phyloP scores from a whole-genome alignment of 2,888 invertebrate genomes.

The Odontocolon sp. region DNA sequence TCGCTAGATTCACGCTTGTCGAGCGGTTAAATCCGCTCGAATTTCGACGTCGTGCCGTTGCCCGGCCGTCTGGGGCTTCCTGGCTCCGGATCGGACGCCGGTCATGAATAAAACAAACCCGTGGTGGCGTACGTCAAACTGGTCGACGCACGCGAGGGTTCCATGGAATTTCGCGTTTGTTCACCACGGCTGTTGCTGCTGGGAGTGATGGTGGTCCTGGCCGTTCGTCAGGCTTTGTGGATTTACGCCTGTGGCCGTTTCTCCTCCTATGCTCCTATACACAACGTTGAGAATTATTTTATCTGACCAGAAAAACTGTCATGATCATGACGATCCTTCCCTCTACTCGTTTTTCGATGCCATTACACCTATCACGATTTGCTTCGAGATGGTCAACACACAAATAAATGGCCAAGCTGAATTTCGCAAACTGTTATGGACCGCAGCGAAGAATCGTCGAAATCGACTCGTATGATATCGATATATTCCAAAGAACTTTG shows the following conservation, averaged over 20 bases:
- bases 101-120: constrained; percentile 67
- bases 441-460: no score
- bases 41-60: constrained; percentile 58
- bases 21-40: constrained; percentile 63
- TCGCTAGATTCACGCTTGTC: constrained; percentile 49
- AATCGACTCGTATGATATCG: no score
- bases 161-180: constrained; percentile 62
- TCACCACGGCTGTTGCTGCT: constrained; percentile 47
- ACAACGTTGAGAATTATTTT: constrained; percentile 48
- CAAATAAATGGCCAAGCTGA: constrained; percentile 17
- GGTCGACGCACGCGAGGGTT: constrained; percentile 61
- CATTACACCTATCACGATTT: neutral
- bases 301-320: constrained; percentile 20
- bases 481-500: no score
- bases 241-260: constrained; percentile 33
- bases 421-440: no score
- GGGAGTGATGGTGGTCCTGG: constrained; percentile 3
- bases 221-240: constrained; percentile 32
- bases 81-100: constrained; percentile 58
- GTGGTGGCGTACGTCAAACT: constrained; percentile 65
- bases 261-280: neutral
- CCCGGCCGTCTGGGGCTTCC: constrained; percentile 53
- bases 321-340: constrained; percentile 32
- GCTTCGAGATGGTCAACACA: neutral
- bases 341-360: constrained; percentile 6